Base-by-base conservation (phyloP, 2,113 vertebrate genomes). In the Melanerpes aurifrons region DNA sequence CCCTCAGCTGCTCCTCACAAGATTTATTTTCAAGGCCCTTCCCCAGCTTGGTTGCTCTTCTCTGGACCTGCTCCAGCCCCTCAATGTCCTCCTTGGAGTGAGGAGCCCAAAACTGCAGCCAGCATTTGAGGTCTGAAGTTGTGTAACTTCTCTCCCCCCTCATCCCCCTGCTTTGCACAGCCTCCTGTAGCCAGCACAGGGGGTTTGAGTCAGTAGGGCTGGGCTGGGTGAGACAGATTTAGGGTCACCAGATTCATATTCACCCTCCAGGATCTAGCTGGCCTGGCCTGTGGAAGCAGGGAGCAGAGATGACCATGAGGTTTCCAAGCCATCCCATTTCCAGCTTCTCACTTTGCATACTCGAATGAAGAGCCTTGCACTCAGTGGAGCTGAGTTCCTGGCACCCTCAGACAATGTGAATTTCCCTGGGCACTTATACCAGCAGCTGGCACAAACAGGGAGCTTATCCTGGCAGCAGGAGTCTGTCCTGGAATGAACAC, bases 121-220 rank as follows among this genome's bases (percentile, higher is more conserved):
- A 53, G 11, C 12, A 50, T 22, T 50, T 11, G 48, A 50, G 21
- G 21, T 22, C 22, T 13, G 7, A 53, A 53, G 22, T 10, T 2
- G 1, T 9, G 68, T 3, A 5, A 1, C 29, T 43, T 37, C 85
- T 45, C 26, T 54, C 11, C 63, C 24, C 74, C 20, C 74, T 2
- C 5, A 1, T 1, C 0, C 7, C 29, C 47, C 40, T 11, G 9
- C 61, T 19, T 15, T 12, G 20, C 2, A 0, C 45, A 37, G 45
- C 63, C 16, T 53, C 50, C 50, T 11, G 11, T 12, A 50, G 21
- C 50, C 50, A 53, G 50, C 1, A 3, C 21, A 28, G 59, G 59
- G 35, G 15, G 24, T 61, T 24, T 13, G 47, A 56, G 70, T 31
- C 15, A 5, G 20, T 25, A 15, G 54, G 45, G 45, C 21, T 4